Percentiles rank a stretch among this genome's conserved stretches.
Conservation (phyloP, 1,140 invertebrate species). For the Leptestheria dahalacensis region DNA sequence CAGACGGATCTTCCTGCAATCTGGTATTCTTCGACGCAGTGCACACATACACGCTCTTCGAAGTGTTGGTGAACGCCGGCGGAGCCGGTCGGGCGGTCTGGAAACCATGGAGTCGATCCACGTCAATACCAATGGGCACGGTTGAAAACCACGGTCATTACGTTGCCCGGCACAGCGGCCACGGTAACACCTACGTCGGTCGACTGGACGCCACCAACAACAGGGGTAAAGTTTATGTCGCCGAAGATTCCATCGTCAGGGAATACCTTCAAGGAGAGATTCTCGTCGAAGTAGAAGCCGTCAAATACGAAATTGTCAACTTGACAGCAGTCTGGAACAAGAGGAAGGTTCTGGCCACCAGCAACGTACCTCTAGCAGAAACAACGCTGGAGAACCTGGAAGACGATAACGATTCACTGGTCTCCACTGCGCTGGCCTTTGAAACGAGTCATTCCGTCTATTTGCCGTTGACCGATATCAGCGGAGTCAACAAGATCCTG, state of each 20-base stretch:
- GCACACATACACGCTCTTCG: slow-evolving; percentile 43
- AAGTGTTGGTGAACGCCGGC: slow-evolving; percentile 58
- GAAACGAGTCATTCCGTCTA: slow-evolving; percentile 47
- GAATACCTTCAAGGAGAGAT: slow-evolving; percentile 40
- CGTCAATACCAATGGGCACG: slow-evolving; percentile 40
- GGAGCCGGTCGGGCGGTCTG: slow-evolving; percentile 52
- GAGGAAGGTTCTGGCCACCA: slow-evolving; percentile 35
- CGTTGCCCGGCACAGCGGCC: background rate
- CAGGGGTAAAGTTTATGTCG: slow-evolving; percentile 3
- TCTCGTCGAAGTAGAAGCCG: slow-evolving; percentile 57
- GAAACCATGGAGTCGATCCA: slow-evolving; percentile 50
- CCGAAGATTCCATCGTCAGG: background rate
- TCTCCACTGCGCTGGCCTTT: slow-evolving; percentile 50
- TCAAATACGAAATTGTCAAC: slow-evolving; percentile 49
- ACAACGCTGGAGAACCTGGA: slow-evolving; percentile 44
- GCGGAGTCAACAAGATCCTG: slow-evolving; percentile 53
- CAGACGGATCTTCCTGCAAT: slow-evolving; percentile 38
- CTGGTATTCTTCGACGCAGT: slow-evolving; percentile 42
- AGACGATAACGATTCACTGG: slow-evolving; percentile 22
- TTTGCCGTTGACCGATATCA: slow-evolving; percentile 67
- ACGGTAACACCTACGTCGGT: background rate
- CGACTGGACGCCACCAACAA: slow-evolving; percentile 7
- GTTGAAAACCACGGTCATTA: slow-evolving; percentile 33
- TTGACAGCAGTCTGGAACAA: slow-evolving; percentile 43
- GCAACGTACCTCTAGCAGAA: slow-evolving; percentile 36